Evolutionary conservation across 2,888 invertebrate species (phyloP).

Genomic region (Netelia virgata): DNA sequence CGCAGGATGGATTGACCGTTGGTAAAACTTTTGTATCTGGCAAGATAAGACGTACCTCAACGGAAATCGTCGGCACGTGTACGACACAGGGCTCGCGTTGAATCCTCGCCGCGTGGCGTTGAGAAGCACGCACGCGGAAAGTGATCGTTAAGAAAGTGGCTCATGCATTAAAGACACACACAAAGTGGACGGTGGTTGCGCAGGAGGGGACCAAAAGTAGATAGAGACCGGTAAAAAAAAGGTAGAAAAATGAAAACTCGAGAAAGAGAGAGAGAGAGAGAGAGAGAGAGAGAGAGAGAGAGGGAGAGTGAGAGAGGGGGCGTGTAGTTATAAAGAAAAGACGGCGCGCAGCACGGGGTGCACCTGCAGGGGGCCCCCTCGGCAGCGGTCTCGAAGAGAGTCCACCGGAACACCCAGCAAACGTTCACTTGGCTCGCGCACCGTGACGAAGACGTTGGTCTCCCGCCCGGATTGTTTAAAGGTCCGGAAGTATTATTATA

Average conservation of each 20-base stretch:
- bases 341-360: slow-evolving; percentile 63
- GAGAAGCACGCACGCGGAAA: slow-evolving; percentile 64
- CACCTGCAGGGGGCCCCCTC: slow-evolving; percentile 79
- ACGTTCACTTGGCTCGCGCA: slow-evolving; percentile 56
- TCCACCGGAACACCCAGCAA: slow-evolving; percentile 64
- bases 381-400: slow-evolving; percentile 41
- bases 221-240: slow-evolving; percentile 9
- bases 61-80: slow-evolving; percentile 70
- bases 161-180: slow-evolving; percentile 73
- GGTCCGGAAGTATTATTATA: slow-evolving; percentile 63
- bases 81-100: slow-evolving; percentile 48
- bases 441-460: slow-evolving; percentile 78
- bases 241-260: slow-evolving; percentile 9
- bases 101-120: background rate
- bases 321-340: slow-evolving; percentile 16
- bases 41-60: slow-evolving; percentile 41
- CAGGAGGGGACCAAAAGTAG: slow-evolving; percentile 23
- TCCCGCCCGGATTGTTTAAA: slow-evolving; percentile 74
- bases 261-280: slow-evolving; percentile 12
- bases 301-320: slow-evolving; percentile 15
- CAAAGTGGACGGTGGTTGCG: slow-evolving; percentile 39
- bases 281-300: slow-evolving; percentile 17
- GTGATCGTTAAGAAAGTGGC: slow-evolving; percentile 74
- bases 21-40: slow-evolving; percentile 22
- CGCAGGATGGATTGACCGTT: slow-evolving; percentile 55